These are phyloP conservation scores for Lepidurus apus DNA, from an alignment of 1,140 invertebrate species.

Conservation along the genomic window DNA sequence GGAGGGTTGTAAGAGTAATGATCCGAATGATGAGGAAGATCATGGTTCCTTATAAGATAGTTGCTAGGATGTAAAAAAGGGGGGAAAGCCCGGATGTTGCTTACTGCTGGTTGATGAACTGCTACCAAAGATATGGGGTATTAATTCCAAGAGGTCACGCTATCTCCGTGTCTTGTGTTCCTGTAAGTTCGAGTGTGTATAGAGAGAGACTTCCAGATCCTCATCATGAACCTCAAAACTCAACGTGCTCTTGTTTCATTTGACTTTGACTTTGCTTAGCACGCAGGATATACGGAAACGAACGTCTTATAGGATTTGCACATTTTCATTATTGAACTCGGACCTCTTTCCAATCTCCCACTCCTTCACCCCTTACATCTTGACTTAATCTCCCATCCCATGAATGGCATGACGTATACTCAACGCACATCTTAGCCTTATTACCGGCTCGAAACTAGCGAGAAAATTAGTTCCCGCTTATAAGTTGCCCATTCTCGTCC, in stretches of 20 bases:
- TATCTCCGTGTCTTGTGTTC: neutral
- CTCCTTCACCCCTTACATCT: too few species aligned
- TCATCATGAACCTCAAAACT: neutral
- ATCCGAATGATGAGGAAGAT: neutral
- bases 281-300: too few species aligned
- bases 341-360: too few species aligned
- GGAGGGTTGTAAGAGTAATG: neutral
- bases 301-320: too few species aligned
- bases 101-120: neutral
- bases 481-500: too few species aligned
- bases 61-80: neutral
- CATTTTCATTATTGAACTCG: too few species aligned
- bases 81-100: neutral
- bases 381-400: too few species aligned
- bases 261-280: too few species aligned
- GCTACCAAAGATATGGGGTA: slow-evolving; percentile 9
- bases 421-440: too few species aligned
- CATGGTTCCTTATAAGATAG: neutral
- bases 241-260: neutral
- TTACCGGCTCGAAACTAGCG: too few species aligned
- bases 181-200: neutral
- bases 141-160: neutral
- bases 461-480: too few species aligned
- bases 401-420: too few species aligned
- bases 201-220: neutral